These are phyloP conservation scores for Chaetodon trifasciatus DNA, from an alignment of 2,797 vertebrate genomes.

Conservation along the genomic window DNA sequence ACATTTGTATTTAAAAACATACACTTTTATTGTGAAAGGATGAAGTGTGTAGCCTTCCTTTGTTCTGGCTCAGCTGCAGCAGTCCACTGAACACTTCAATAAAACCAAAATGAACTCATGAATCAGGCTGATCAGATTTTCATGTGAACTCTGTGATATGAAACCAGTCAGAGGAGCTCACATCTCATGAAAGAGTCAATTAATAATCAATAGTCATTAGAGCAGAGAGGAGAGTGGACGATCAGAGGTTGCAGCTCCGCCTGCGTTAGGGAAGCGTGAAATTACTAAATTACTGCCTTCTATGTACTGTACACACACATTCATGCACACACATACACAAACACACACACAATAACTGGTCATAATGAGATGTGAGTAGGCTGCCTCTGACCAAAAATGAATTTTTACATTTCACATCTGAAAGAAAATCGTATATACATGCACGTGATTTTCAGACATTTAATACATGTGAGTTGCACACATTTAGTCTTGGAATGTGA, in stretches of 20 bases:
- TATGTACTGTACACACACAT: constrained; percentile 31
- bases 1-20: not conserved
- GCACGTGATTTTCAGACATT: not conserved
- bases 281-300: constrained; percentile 75
- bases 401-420: not conserved
- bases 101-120: constrained; percentile 45
- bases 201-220: constrained; percentile 78
- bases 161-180: constrained; percentile 64
- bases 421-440: not conserved
- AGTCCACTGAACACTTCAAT: constrained; percentile 39
- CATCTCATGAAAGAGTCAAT: constrained; percentile 71
- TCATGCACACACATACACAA: no score
- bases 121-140: constrained; percentile 59
- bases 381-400: not conserved
- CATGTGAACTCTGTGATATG: constrained; percentile 63
- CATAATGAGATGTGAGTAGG: not conserved
- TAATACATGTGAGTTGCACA: not conserved
- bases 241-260: constrained; percentile 47
- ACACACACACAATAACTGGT: not conserved
- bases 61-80: constrained; percentile 26
- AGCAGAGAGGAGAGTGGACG: constrained; percentile 45
- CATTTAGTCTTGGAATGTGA: not conserved
- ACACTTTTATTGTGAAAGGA: not conserved
- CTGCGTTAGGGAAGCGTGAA: constrained; percentile 74
- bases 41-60: constrained; percentile 4